Base-by-base conservation (phyloP, 2,113 vertebrate species). In the Fulica atra region DNA sequence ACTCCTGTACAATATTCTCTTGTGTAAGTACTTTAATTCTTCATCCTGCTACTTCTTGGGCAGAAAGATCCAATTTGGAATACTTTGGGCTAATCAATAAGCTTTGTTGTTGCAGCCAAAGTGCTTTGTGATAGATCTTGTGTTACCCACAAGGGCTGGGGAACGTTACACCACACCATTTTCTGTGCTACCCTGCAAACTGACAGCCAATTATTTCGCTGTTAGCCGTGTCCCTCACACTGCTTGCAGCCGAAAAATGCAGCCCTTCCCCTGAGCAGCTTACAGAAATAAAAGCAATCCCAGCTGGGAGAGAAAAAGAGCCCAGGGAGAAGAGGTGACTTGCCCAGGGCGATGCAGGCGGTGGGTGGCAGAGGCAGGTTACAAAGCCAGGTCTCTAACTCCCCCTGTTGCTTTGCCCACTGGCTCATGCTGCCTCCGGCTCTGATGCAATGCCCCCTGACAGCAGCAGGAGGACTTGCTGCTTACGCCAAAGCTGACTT, bases 361-460 rank as follows among this genome's bases (percentile, higher is more conserved):
- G 51, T 11, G 64, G 73, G 87, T 91, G 81, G 78, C 73, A 87
- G 81, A 53, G 64, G 38, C 81, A 60, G 93, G 73, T 60, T 38
- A 26, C 82, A 93, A 96, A 96, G 65, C 91, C 96, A 63, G 96
- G 91, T 92, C 96, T 96, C 90, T 91, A 77, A 35, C 92, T 96
- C 93, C 96, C 92, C 92, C 95, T 94, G 88, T 96, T 94, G 95
- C 95, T 96, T 88, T 84, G 88, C 93, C 95, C 95, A 70, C 93
- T 59, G 90, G 85, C 63, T 92, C 61, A 24, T 9, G 12, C 26
- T 4, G 1, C 63, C 57, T 77, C 77, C 35, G 1, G 12, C 86
- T 38, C 1, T 5, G 74, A 64, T 63, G 81, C 46, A 5, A 5
- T 26, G 10, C 66, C 16, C 38, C 56, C 17, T 28, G 54, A 60